phyloP scores from a whole-genome alignment of 2,888 invertebrate species.

The Acleris literana region DNA sequence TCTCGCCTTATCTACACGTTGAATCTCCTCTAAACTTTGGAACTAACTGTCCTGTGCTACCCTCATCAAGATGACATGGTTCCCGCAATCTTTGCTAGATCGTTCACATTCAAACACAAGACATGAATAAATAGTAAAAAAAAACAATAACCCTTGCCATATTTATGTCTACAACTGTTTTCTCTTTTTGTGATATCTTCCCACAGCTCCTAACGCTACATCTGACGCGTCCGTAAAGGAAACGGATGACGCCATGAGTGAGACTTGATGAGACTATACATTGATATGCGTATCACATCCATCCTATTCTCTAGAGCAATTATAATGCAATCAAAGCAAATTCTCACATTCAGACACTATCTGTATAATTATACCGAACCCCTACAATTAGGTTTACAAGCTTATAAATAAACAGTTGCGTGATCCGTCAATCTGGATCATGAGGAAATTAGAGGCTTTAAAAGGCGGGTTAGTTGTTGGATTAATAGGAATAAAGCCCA shows the following conservation, averaged over 20 bases:
- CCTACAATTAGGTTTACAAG: slow-evolving; percentile 47
- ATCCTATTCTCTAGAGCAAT: slow-evolving; percentile 53
- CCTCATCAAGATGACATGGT: too few species aligned
- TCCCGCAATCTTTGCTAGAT: too few species aligned
- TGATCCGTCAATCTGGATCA: slow-evolving; percentile 37
- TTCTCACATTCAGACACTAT: slow-evolving; percentile 59
- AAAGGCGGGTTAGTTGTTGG: slow-evolving; percentile 10
- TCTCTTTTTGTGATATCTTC: too few species aligned
- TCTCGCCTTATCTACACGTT: too few species aligned
- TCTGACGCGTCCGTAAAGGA: slow-evolving; percentile 3
- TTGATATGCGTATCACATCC: slow-evolving; percentile 14
- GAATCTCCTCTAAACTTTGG: too few species aligned
- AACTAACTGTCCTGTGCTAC: too few species aligned
- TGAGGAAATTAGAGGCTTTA: slow-evolving; percentile 14
- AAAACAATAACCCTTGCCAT: too few species aligned
- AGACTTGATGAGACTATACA: not conserved
- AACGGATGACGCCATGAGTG: not conserved
- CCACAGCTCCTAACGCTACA: not conserved
- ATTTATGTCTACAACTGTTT: too few species aligned
- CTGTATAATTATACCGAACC: slow-evolving; percentile 62
- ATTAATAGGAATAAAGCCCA: slow-evolving; percentile 24
- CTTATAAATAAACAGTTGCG: slow-evolving; percentile 36
- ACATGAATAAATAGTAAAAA: too few species aligned
- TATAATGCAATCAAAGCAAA: slow-evolving; percentile 73
- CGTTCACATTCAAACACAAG: too few species aligned